Base-by-base conservation (phyloP, 2,797 vertebrate species). In the Phrynocephalus vlangalii region DNA sequence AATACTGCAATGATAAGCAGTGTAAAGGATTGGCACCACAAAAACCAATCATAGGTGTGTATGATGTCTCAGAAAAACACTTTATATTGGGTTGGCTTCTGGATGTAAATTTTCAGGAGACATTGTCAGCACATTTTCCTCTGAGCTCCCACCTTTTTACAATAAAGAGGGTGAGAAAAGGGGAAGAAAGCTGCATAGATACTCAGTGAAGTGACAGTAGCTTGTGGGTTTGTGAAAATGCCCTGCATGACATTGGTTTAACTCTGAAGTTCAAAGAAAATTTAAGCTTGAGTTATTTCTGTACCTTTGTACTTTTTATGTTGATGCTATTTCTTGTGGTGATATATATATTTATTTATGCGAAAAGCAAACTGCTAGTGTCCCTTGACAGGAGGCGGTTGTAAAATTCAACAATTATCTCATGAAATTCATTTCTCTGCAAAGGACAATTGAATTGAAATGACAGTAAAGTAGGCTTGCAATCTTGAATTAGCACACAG, bases 381-480 rank as follows among this genome's bases (percentile, higher is more conserved):
- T 83, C 30, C 56, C 67, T 72, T 79, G 68, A 78, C 75, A 79
- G 80, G 75, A 73, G 38, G 67, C 20, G 72, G n/a, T 83, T 79
- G 66, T 79, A 83, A 82, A 89, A 83, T 79, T 33, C 72, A 86
- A 89, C 67, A 79, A 83, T 94, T 93, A 83, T 86, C 89, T 90
- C 68, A 90, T 90, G 77, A 90, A 87, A 92, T 93, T 89, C 73
- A 92, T 92, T 94, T 84, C 79, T 87, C 81, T 87, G 89, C 86
- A 94, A 93, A 75, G 68, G 93, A 91, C 89, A 91, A 91, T 91
- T 91, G 88, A 89, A 92, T 86, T 91, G 81, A 94, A 94, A 94
- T 93, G 67, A 92, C 87, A 87, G 73, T 92, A 87, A 93, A 92
- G 91, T 79, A 91, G 90, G 8, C 79, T 93, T 0, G 0, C 75